Conservation (phyloP, 1,140 invertebrate species). For the Saccostrea echinata region DNA sequence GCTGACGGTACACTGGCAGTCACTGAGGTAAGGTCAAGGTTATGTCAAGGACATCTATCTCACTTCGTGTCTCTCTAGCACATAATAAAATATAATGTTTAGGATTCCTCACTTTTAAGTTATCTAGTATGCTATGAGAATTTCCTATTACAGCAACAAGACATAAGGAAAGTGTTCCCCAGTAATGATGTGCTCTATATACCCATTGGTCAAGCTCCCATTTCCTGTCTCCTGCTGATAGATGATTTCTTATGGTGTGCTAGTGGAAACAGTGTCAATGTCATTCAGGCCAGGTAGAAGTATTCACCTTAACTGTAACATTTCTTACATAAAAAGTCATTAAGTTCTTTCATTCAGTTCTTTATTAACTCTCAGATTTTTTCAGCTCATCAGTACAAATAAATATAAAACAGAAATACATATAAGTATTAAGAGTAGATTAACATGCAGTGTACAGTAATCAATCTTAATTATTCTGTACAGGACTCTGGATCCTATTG, state of each 20-base stretch:
- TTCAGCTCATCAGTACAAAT: too few species aligned
- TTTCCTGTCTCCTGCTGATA: slow-evolving; percentile 79
- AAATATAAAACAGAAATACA: too few species aligned
- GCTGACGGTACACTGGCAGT: slow-evolving; percentile 82
- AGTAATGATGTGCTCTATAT: slow-evolving; percentile 81
- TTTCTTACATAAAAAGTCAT: background rate
- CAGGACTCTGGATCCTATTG: slow-evolving; percentile 80
- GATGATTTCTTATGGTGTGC: slow-evolving; percentile 81
- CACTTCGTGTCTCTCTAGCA: background rate
- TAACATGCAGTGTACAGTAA: background rate
- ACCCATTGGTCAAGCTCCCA: slow-evolving; percentile 80
- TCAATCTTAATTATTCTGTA: background rate
- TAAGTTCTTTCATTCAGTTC: background rate
- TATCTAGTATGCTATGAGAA: background rate
- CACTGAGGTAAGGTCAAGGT: slow-evolving; percentile 77
- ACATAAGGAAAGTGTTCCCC: slow-evolving; percentile 50
- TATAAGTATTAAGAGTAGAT: too few species aligned
- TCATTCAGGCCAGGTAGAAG: slow-evolving; percentile 79
- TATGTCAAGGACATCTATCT: background rate
- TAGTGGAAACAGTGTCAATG: slow-evolving; percentile 80
- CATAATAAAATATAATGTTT: background rate
- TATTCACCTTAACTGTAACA: background rate
- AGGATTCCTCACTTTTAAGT: background rate
- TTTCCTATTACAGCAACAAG: slow-evolving; percentile 55
- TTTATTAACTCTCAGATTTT: too few species aligned